A percentile compares a stretch with the other conserved stretches of the same genome.
These are phyloP conservation scores for Drosophila anomalata DNA, from an alignment of 2,888 invertebrate genomes.

Conservation along the genomic window DNA sequence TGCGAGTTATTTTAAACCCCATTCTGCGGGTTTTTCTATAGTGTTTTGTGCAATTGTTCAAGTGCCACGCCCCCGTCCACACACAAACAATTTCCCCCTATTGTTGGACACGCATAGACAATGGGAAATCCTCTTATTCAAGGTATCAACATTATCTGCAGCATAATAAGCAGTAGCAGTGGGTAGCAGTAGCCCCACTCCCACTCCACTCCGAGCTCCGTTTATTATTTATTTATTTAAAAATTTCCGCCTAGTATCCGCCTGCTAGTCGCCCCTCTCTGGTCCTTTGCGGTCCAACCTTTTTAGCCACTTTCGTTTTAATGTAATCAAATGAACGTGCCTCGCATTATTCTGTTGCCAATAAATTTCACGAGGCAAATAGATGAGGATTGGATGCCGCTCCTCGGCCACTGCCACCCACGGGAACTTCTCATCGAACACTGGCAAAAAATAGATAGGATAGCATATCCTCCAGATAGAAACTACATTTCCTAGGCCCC, in stretches of 20 bases:
- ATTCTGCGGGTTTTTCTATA: background rate
- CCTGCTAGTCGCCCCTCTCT: background rate
- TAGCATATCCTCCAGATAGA: background rate
- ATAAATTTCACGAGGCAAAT: conserved; percentile 78
- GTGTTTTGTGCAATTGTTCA: conserved; percentile 2
- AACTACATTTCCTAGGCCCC: background rate
- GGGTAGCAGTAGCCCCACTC: conserved; percentile 2
- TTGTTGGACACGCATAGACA: conserved; percentile 15
- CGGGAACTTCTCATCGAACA: conserved; percentile 1
- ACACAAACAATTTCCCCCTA: background rate
- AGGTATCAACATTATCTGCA: conserved; percentile 65
- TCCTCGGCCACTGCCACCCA: conserved; percentile 4
- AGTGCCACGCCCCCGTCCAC: background rate
- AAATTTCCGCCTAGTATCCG: conserved; percentile 51
- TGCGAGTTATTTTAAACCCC: background rate
- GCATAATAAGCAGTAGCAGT: conserved; percentile 62
- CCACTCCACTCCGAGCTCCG: conserved; percentile 26
- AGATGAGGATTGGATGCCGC: conserved; percentile 58
- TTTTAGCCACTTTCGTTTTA: conserved; percentile 80
- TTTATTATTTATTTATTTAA: conserved; percentile 78
- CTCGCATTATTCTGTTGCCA: conserved; percentile 79
- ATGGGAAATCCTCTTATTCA: conserved; percentile 19
- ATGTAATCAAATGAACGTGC: conserved; percentile 82
- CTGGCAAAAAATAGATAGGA: background rate
- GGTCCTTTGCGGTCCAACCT: conserved; percentile 60